Percentiles rank a stretch among this genome's conserved stretches.
phyloP scores from a whole-genome alignment of 2,113 vertebrate species.

The Catagonus wagneri region DNA sequence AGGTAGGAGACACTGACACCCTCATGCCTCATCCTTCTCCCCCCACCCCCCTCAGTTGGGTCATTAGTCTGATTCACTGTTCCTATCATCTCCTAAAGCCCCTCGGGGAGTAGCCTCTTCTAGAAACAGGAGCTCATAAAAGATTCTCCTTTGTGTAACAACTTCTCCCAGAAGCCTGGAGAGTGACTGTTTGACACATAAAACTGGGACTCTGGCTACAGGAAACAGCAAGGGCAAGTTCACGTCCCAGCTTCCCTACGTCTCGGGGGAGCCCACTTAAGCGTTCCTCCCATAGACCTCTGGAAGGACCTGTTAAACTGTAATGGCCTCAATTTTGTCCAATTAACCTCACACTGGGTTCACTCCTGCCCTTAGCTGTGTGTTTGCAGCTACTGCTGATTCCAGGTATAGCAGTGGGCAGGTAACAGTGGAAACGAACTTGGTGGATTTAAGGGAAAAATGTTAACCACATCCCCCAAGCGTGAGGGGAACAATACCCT shows the following conservation, averaged over 20 bases:
- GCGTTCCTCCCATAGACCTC: neutral
- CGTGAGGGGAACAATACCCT: neutral
- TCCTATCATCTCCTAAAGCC: neutral
- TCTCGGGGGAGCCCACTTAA: neutral
- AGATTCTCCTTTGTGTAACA: neutral
- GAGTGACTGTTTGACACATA: neutral
- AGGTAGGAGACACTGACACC: neutral
- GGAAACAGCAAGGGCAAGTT: neutral
- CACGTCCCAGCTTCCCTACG: neutral
- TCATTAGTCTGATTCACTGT: neutral
- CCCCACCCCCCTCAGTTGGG: rapidly evolving
- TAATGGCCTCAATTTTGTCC: conserved; percentile 53
- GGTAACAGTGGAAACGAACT: conserved; percentile 24
- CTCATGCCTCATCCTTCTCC: neutral
- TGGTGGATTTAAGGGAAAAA: neutral
- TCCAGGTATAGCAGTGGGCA: conserved; percentile 48
- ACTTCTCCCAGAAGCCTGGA: neutral
- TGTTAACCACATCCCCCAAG: neutral
- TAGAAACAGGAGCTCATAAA: neutral
- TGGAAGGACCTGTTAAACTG: neutral
- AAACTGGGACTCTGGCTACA: neutral
- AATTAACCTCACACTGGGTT: conserved; percentile 67
- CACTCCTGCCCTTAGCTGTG: conserved; percentile 49
- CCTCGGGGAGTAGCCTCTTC: conserved; percentile 10
- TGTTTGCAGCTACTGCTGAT: conserved; percentile 48